Percentiles rank a stretch among this genome's conserved stretches.
phyloP scores from a whole-genome alignment of 2,113 vertebrate genomes.

The Microcebus tavaratra region DNA sequence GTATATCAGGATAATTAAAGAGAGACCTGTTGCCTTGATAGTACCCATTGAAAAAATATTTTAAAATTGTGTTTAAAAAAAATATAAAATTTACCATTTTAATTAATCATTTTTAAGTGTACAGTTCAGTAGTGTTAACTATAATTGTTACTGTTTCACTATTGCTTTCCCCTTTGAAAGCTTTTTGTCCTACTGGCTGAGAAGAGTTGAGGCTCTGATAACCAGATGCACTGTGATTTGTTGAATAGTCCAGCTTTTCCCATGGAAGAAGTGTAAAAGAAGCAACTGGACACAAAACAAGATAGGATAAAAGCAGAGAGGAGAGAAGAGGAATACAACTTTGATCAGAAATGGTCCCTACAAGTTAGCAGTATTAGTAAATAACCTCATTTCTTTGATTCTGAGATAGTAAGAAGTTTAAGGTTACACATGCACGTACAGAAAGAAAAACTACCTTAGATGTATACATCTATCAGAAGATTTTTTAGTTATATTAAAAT shows the following conservation, averaged over 20 bases:
- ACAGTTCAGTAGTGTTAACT: neutral
- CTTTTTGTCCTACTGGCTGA: neutral
- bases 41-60: neutral
- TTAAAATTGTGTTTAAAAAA: neutral
- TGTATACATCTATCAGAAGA: neutral
- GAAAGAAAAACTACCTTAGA: neutral
- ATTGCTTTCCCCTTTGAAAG: neutral
- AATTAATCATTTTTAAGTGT: neutral
- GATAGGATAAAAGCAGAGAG: neutral
- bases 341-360: neutral
- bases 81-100: neutral
- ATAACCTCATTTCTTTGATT: neutral
- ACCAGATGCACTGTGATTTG: neutral
- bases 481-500: neutral
- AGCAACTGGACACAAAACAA: neutral
- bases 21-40: neutral
- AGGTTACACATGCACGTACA: neutral
- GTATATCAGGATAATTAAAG: neutral
- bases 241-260: neutral
- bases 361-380: neutral
- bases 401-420: neutral
- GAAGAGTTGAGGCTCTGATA: neutral
- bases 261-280: neutral
- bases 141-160: neutral
- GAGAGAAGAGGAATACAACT: neutral